These are phyloP conservation scores for Gymnogyps californianus DNA, from an alignment of 2,113 vertebrate genomes.

Conservation along the genomic window DNA sequence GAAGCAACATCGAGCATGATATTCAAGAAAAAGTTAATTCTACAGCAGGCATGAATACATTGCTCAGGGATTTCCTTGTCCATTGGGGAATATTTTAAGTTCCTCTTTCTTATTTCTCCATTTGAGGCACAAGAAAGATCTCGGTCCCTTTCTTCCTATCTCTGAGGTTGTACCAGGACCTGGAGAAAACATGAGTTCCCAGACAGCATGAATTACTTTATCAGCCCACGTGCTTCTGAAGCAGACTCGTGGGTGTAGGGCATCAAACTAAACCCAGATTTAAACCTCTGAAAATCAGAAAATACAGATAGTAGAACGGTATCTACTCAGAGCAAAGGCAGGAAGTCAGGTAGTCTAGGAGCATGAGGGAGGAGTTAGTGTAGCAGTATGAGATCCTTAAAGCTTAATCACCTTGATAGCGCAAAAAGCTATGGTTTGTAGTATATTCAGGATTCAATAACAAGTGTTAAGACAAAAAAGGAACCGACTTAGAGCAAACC, in stretches of 20 bases:
- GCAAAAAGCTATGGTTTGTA: neutral
- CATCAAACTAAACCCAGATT: neutral
- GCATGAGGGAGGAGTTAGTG: neutral
- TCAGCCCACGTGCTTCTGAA: neutral
- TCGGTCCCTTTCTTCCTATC: neutral
- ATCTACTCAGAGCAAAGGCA: neutral
- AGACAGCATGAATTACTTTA: neutral
- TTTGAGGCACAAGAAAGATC: neutral
- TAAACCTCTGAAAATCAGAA: neutral
- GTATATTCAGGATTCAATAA: neutral
- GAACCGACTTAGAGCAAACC: neutral
- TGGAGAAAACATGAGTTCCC: neutral
- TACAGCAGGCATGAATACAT: neutral
- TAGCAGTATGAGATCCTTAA: neutral
- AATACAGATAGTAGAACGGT: neutral
- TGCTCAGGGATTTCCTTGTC: neutral
- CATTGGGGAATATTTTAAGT: neutral
- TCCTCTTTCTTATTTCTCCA: neutral
- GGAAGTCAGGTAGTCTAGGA: neutral
- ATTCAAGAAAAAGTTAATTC: neutral
- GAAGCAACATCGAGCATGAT: neutral
- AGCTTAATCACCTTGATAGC: neutral
- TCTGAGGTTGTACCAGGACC: neutral
- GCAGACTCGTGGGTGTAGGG: neutral
- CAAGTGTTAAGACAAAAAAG: neutral